Evolutionary conservation across 2,113 vertebrate species (phyloP), one percentile per base, ranked within the genome.

Genomic region (Rhineura floridana): DNA sequence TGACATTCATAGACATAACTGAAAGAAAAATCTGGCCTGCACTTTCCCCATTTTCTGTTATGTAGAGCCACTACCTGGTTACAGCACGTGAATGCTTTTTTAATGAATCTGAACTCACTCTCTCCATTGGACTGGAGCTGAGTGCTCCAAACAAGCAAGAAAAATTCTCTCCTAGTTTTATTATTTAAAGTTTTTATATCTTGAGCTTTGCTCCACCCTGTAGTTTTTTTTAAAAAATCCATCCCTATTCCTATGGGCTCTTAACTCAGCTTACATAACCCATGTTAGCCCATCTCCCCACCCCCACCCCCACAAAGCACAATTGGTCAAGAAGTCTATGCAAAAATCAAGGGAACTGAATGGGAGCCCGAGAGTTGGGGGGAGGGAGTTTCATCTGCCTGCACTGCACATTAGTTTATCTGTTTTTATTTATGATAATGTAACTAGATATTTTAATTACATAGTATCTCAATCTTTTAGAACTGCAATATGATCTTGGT

Each of bases 111-210:
- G 1, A 48, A 89, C 88, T 80, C 0, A 0, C 67, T 25, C 81
- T 80, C 0, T 85, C 9, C 30, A 46, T 63, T 81, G 73, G 28
- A 12, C 62, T 4, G 86, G 70, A 62, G 12, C 36, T n/a, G 13
- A 46, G 55, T 28, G 78, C 73, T 3, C 91, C 1, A 11, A 9
- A 10, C 13, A 28, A 75, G 17, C 76, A 19, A n/a, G 6, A 36
- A 59, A 82, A 78, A 50, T 0, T 2, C 30, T 81, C 52, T 19
- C 48, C 10, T 30, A 52, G 3, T 2, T 52, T 36, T 91, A 93
- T 92, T 78, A 72, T 46, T 12, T 5, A 59, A 85, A 6, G 33
- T 25, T 1, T 30, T 67, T 55, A 33, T 63, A 59, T 92, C 85
- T 55, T 81, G 39, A 1, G 10, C 2, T 85, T 59, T 77, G 21